Conservation (phyloP, 53 echinoderm and acorn worm genomes). For the Hippasteria phrygiana region DNA sequence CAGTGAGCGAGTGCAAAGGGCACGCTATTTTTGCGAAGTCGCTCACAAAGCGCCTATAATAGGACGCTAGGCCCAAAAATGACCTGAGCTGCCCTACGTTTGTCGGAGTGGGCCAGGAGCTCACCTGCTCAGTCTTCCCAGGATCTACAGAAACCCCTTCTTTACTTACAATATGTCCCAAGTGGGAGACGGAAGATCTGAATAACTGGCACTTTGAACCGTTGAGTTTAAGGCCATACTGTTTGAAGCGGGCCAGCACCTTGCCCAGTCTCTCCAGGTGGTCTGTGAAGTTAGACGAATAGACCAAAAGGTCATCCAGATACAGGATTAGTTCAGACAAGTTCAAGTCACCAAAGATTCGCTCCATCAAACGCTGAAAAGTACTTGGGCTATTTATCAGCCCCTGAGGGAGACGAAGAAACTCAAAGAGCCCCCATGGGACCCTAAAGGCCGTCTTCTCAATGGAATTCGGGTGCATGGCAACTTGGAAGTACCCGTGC, state of each 20-base stretch:
- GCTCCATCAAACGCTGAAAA: constrained; percentile 72
- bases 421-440: constrained; percentile 79
- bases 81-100: constrained; percentile 56
- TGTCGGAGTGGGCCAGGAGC: constrained; percentile 53
- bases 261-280: constrained; percentile 16
- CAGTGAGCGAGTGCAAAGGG: constrained; percentile 50
- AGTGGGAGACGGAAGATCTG: not conserved
- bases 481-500: no score
- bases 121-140: constrained; percentile 58
- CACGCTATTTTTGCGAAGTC: no score
- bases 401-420: constrained; percentile 73
- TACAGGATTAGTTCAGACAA: constrained; percentile 5
- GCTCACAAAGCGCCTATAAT: no score
- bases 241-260: constrained; percentile 42
- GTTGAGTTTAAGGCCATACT: no score
- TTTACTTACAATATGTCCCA: no score
- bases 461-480: constrained; percentile 36
- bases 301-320: constrained; percentile 1
- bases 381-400: constrained; percentile 74
- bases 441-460: constrained; percentile 75
- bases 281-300: not conserved
- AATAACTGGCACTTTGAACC: constrained; percentile 50
- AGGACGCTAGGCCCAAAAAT: no score
- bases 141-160: constrained; percentile 64
- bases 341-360: constrained; percentile 69